A percentile compares a stretch with the other conserved stretches of the same genome.
Conservation (phyloP, 2,888 invertebrate species). For the Leptopilina drosophilae region DNA sequence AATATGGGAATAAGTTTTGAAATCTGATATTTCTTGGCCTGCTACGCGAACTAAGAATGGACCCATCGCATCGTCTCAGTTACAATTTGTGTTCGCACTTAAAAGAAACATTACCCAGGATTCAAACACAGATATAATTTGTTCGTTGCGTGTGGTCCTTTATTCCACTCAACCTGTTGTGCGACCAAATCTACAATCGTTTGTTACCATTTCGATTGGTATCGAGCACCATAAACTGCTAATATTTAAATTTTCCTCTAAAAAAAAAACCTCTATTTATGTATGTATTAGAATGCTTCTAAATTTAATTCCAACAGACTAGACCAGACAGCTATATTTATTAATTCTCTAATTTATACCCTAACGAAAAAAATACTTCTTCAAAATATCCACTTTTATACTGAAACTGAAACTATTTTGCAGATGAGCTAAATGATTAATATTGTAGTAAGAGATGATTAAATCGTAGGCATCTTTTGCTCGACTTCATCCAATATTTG, state of each 20-base stretch:
- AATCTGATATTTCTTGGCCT: conserved; percentile 71
- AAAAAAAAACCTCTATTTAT: too few relatives aligned
- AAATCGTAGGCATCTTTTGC: conserved; percentile 42
- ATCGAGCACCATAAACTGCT: neutral
- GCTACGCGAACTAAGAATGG: conserved; percentile 58
- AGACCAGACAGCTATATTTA: too few relatives aligned
- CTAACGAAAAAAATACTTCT: too few relatives aligned
- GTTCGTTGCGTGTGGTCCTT: conserved; percentile 72
- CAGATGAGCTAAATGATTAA: too few relatives aligned
- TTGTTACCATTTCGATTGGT: conserved; percentile 74
- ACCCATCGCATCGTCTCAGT: conserved; percentile 75
- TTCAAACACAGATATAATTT: conserved; percentile 63
- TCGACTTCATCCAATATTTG: conserved; percentile 43
- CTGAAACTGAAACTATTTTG: too few relatives aligned
- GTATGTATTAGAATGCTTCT: too few relatives aligned
- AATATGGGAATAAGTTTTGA: conserved; percentile 70
- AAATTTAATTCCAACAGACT: too few relatives aligned
- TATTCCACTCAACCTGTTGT: conserved; percentile 56
- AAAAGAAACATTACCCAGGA: conserved; percentile 76
- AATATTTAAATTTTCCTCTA: too few relatives aligned
- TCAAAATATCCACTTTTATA: too few relatives aligned
- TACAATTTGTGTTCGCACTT: conserved; percentile 77
- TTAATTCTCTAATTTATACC: too few relatives aligned
- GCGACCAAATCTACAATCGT: conserved; percentile 73
- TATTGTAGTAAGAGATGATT: too few relatives aligned